phyloP scores from a whole-genome alignment of 2,888 invertebrate species.

The Danaus chrysippus region DNA sequence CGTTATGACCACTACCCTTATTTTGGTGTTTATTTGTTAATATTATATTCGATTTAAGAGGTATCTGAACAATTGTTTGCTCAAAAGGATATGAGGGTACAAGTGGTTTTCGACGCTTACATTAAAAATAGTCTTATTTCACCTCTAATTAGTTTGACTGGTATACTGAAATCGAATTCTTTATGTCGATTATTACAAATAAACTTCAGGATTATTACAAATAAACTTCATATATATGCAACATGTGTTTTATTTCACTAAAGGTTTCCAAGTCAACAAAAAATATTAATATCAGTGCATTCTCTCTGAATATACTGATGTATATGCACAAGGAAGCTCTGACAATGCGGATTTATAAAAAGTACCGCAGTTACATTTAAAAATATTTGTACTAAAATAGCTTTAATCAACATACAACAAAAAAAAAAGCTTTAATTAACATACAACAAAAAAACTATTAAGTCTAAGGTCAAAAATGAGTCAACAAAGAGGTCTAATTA shows the following conservation, averaged over 20 bases:
- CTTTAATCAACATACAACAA: conserved; percentile 16
- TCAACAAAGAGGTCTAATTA: not conserved
- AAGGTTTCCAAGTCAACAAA: conserved; percentile 17
- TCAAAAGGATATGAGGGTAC: too few species aligned
- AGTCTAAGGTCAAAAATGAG: conserved; percentile 6
- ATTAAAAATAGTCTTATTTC: too few species aligned
- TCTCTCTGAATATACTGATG: conserved; percentile 68
- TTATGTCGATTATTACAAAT: too few species aligned
- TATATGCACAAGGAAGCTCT: conserved; percentile 73
- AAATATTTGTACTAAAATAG: conserved; percentile 15
- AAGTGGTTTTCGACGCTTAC: too few species aligned
- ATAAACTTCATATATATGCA: too few species aligned
- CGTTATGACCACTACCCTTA: too few species aligned
- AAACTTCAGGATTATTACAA: too few species aligned
- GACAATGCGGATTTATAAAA: conserved; percentile 53
- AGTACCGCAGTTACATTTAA: conserved; percentile 18
- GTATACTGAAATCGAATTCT: too few species aligned
- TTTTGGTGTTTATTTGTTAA: too few species aligned
- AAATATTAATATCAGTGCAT: conserved; percentile 41
- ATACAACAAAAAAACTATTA: conserved; percentile 10
- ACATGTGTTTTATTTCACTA: not conserved
- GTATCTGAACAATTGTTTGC: too few species aligned
- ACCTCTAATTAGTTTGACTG: too few species aligned
- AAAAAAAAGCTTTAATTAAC: conserved; percentile 17
- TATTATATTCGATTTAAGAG: too few species aligned